These are phyloP conservation scores for Protaetia brevitarsis DNA, from an alignment of 1,140 invertebrate species.

Conservation along the genomic window DNA sequence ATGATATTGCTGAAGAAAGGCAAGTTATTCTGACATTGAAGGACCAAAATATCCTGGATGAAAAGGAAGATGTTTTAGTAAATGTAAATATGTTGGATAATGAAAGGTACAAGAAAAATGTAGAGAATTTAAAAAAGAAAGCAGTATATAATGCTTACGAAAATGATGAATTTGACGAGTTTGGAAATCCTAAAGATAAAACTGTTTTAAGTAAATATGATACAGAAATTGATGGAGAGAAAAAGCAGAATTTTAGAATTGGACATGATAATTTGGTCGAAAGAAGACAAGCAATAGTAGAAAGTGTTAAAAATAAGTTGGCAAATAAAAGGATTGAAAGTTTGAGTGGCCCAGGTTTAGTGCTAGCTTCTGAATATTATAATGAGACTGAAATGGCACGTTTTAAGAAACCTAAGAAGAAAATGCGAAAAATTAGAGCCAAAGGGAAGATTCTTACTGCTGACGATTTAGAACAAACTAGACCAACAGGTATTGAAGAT, in stretches of 20 bases:
- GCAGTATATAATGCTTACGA: conserved; percentile 82
- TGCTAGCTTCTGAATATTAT: conserved; percentile 85
- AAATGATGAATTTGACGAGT: conserved; percentile 80
- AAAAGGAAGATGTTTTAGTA: conserved; percentile 85
- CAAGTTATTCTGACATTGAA: conserved; percentile 89
- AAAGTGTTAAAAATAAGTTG: conserved; percentile 57
- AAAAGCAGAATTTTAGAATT: conserved; percentile 76
- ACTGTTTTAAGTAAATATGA: conserved; percentile 89
- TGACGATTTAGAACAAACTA: conserved; percentile 54
- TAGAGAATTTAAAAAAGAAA: conserved; percentile 81
- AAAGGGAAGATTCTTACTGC: conserved; percentile 58
- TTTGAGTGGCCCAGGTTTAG: conserved; percentile 63
- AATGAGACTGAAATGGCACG: conserved; percentile 75
- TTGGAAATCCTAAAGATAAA: conserved; percentile 68
- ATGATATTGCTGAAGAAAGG: conserved; percentile 78
- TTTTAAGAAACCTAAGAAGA: conserved; percentile 95
- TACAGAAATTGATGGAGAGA: conserved; percentile 85
- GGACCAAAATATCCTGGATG: conserved; percentile 87
- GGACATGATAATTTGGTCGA: conserved; percentile 58
- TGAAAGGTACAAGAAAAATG: conserved; percentile 79
- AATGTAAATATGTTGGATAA: conserved; percentile 96
- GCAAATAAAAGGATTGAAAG: conserved; percentile 71
- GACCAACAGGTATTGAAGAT: conserved; percentile 52
- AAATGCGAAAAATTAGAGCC: conserved; percentile 60
- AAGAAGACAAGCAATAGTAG: conserved; percentile 50